These are phyloP conservation scores for Eurystomus glaucurus DNA, from an alignment of 2,797 vertebrate species.

Conservation along the genomic window DNA sequence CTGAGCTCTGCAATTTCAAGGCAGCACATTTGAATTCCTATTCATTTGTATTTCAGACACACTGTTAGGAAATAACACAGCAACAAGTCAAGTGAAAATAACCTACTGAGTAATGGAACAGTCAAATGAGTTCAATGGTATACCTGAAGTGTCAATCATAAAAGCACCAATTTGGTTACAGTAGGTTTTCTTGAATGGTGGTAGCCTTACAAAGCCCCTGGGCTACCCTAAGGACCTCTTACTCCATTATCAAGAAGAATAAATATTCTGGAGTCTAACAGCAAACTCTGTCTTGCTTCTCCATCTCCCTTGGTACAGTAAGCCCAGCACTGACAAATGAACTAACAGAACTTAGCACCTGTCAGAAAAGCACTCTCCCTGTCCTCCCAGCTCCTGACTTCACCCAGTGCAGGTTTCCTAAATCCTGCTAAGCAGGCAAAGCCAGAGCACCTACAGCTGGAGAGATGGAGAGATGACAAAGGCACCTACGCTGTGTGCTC, in stretches of 20 bases:
- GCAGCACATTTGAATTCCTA: neutral
- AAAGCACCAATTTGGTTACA: neutral
- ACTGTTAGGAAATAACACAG: neutral
- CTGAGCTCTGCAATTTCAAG: neutral
- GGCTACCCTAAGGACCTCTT: neutral
- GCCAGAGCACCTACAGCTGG: neutral
- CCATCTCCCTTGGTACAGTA: neutral
- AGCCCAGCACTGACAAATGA: neutral
- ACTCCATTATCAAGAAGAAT: neutral
- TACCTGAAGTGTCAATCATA: neutral
- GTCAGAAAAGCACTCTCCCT: neutral
- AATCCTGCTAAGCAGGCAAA: neutral
- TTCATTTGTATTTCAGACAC: neutral
- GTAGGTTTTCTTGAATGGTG: neutral
- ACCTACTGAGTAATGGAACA: neutral
- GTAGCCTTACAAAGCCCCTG: neutral
- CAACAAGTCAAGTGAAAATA: neutral
- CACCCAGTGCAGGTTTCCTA: neutral
- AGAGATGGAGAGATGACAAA: neutral
- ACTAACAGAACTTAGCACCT: neutral
- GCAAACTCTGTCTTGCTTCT: neutral
- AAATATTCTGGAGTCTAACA: neutral
- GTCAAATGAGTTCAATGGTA: neutral
- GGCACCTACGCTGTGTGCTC: rapidly evolving
- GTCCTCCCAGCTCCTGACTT: neutral